Evolutionary conservation across 2,113 vertebrate genomes (phyloP).

Genomic region (Andinoacara biseriatus): DNA sequence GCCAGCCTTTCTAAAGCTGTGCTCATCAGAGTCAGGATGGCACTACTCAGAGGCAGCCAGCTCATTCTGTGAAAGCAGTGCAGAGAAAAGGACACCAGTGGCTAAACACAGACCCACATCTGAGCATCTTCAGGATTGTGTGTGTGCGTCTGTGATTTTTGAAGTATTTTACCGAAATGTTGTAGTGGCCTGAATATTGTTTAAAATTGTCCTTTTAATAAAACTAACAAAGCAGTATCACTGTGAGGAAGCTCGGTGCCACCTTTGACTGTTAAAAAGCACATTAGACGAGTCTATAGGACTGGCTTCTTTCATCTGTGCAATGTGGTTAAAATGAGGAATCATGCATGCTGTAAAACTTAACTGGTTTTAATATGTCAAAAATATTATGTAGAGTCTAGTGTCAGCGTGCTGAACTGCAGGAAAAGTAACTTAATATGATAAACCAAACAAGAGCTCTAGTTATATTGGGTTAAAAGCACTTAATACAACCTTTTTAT

Average conservation of each 20-base stretch:
- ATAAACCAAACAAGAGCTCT: not conserved
- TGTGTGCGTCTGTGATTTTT: not conserved
- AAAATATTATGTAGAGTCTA: not conserved
- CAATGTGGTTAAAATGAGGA: no score
- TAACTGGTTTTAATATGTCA: not conserved
- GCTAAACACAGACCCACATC: not conserved
- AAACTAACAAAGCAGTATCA: no score
- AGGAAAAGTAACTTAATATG: not conserved
- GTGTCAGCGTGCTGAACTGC: accelerated
- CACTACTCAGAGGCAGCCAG: not conserved
- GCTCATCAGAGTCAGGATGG: not conserved
- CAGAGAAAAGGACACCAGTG: not conserved
- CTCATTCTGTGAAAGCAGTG: not conserved
- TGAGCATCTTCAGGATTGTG: accelerated
- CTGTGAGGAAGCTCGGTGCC: no score
- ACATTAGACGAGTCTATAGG: no score
- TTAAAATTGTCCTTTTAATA: no score
- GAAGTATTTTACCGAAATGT: no score
- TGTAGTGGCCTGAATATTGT: no score
- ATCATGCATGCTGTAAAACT: no score
- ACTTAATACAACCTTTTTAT: not conserved
- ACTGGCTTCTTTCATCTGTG: no score
- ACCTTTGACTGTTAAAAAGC: no score
- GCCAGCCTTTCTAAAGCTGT: slow-evolving; percentile 1
- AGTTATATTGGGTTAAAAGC: accelerated